These are phyloP conservation scores for Zelostemma sp. DNA, from an alignment of 1,140 invertebrate species.

Conservation along the genomic window DNA sequence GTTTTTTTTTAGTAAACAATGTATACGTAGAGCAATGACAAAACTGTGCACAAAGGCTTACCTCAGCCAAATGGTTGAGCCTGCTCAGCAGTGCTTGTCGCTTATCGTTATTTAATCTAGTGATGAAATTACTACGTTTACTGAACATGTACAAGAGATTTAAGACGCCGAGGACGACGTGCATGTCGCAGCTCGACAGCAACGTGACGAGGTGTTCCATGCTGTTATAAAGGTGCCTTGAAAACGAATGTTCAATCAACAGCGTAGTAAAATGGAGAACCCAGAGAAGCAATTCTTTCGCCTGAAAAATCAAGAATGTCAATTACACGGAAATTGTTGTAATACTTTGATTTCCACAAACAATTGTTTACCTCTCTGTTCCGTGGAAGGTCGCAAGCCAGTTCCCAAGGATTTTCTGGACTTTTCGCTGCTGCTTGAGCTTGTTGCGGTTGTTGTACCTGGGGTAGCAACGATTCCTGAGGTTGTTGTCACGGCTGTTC, in stretches of 20 bases:
- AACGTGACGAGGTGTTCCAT: slow-evolving; percentile 90
- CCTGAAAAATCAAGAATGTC: slow-evolving; percentile 68
- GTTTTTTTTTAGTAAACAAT: slow-evolving; percentile 1
- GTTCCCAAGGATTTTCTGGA: slow-evolving; percentile 79
- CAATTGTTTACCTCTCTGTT: slow-evolving; percentile 72
- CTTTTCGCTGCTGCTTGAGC: slow-evolving; percentile 78
- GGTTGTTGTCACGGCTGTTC: too few species aligned
- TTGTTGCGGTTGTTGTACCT: too few species aligned
- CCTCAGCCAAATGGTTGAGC: slow-evolving; percentile 86
- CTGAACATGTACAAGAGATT: slow-evolving; percentile 94
- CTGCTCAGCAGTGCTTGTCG: slow-evolving; percentile 81
- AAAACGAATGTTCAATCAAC: slow-evolving; percentile 92
- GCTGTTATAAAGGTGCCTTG: slow-evolving; percentile 90
- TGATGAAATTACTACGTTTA: slow-evolving; percentile 92
- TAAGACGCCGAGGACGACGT: slow-evolving; percentile 87
- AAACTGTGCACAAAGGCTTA: slow-evolving; percentile 55
- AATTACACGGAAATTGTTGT: too few species aligned
- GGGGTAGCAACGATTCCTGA: too few species aligned
- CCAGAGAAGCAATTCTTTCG: slow-evolving; percentile 82
- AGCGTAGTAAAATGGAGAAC: slow-evolving; percentile 88
- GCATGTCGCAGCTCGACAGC: slow-evolving; percentile 87
- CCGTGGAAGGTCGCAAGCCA: slow-evolving; percentile 82
- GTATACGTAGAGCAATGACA: slow-evolving; percentile 16
- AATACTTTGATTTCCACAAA: background rate
- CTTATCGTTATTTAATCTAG: slow-evolving; percentile 81